Evolutionary conservation across 2,888 invertebrate species (phyloP), one percentile per base, ranked within the genome.

Genomic region (Ennomos quercinarius): DNA sequence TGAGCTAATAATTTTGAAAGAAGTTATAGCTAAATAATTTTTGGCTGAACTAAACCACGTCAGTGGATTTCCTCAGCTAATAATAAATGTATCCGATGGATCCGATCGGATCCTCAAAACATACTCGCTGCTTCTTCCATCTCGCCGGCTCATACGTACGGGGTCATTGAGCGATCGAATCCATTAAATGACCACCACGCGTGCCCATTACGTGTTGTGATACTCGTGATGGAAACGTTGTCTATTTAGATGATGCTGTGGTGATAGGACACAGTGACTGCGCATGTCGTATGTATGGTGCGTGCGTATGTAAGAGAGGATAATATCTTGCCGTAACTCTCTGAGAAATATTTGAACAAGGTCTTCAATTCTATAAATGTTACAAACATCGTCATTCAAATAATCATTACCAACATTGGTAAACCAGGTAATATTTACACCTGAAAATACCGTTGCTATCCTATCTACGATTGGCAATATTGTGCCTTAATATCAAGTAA

Each of bases 81-180:
- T 12, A 39, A 45, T 45, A 39, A 11, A 13, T 41, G 8, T 39
- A 13, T 39, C 2, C n/a, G n/a, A n/a, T n/a, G n/a, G n/a, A 44
- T 38, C 12, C 27, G 10, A 46, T 55, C 50, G 56, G 39, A 63
- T 57, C 80, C 80, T 27, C 76, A 83, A 87, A 86, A 78, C 77
- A 74, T 82, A 84, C 78, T 79, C 74, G 69, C 76, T 69, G 73
- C 40, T 50, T 37, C 76, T 78, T 77, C 75, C 75, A 77, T 74
- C 71, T 70, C 67, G 72, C 73, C 73, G 73, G 44, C 42, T 40
- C 53, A 43, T 44, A 46, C 72, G 73, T 72, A 49, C 74, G 87
- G 83, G 91, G 91, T 91, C 91, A 89, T 80, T 84, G 90, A 75
- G 89, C 89, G 85, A 81, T 83, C 84, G 83, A 76, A 82, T 83